Conservation (phyloP, 2,797 vertebrate genomes). For the Columba guinea region DNA sequence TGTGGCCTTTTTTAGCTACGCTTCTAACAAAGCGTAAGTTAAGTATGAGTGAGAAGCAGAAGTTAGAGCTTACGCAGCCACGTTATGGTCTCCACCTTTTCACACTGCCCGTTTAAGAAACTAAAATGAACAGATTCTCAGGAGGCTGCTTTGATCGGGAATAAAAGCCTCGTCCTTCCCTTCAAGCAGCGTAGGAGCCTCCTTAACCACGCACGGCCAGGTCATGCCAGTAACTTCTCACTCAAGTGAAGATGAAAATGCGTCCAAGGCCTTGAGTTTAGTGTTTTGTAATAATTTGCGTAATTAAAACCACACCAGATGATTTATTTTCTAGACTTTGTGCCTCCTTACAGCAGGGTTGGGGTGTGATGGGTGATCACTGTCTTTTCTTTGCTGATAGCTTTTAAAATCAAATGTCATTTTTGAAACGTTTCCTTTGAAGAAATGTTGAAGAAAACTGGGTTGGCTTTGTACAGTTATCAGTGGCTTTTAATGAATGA, state of each 20-base stretch:
- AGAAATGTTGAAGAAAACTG: neutral
- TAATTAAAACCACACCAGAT: neutral
- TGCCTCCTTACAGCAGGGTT: neutral
- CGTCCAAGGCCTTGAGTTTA: neutral
- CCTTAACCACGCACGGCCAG: rapidly evolving
- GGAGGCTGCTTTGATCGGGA: neutral
- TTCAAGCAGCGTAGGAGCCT: rapidly evolving
- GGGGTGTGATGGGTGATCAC: rapidly evolving
- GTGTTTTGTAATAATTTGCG: neutral
- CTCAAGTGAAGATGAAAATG: neutral
- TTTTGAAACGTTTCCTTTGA: neutral
- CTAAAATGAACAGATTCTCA: neutral
- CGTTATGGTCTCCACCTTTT: neutral
- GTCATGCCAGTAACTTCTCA: neutral
- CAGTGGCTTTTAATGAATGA: neutral
- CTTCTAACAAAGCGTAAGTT: neutral
- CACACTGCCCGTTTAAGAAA: neutral
- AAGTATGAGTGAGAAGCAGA: neutral
- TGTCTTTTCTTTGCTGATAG: neutral
- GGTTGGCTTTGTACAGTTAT: neutral
- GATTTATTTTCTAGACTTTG: neutral
- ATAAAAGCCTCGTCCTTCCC: neutral
- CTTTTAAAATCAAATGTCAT: neutral
- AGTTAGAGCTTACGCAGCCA: neutral
- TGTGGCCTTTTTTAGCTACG: neutral